A percentile compares a stretch with the other conserved stretches of the same genome.
Conservation (phyloP, 2,113 vertebrate genomes). For the Acanthisitta chloris region DNA sequence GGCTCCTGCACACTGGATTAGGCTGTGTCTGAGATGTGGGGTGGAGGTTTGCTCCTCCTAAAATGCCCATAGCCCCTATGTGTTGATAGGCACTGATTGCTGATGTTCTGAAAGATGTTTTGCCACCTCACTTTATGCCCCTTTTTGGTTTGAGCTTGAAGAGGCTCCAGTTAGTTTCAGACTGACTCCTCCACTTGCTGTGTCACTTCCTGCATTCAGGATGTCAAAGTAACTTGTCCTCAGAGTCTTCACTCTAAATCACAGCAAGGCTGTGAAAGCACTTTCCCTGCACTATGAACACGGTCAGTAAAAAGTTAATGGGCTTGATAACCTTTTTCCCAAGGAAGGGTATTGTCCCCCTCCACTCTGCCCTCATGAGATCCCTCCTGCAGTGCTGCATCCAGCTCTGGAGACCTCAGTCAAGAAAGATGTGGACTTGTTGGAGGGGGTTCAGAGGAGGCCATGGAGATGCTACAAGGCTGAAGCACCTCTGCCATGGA, state of each 20-base stretch:
- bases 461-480: neutral
- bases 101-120: neutral
- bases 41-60: neutral
- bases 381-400: neutral
- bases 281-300: neutral
- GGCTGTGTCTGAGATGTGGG: fast-evolving
- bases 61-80: fast-evolving
- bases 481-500: neutral
- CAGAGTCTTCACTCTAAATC: neutral
- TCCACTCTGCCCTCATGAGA: too few species aligned
- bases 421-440: neutral
- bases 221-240: neutral
- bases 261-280: neutral
- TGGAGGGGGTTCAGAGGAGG: too few species aligned
- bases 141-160: neutral
- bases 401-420: neutral
- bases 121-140: neutral
- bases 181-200: fast-evolving
- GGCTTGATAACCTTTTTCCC: neutral
- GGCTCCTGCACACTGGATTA: neutral
- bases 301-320: neutral
- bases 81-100: fast-evolving
- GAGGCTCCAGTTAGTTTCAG: neutral
- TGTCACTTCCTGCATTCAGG: neutral
- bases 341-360: too few species aligned